phyloP scores from a whole-genome alignment of 2,797 vertebrate genomes.

The Sphaeramia orbicularis region DNA sequence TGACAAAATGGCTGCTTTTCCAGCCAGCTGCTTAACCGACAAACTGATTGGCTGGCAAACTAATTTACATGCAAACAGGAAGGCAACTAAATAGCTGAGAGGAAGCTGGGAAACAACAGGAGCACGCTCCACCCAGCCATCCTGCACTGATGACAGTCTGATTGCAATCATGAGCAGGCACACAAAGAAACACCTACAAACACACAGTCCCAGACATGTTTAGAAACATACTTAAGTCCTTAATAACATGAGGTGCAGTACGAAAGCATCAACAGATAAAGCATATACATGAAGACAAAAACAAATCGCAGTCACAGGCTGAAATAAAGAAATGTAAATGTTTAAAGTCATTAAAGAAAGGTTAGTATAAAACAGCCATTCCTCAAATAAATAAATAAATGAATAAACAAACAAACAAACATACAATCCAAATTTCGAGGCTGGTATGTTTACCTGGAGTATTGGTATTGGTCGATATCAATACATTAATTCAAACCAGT shows the following conservation, averaged over 20 bases:
- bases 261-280: slow-evolving; percentile 1
- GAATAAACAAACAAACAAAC: too few relatives aligned
- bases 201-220: slow-evolving; percentile 1
- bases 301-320: background rate
- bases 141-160: slow-evolving; percentile 67
- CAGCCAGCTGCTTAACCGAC: slow-evolving; percentile 38
- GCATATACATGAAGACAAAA: background rate
- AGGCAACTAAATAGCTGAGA: slow-evolving; percentile 43
- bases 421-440: too few relatives aligned
- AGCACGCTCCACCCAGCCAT: slow-evolving; percentile 44
- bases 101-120: slow-evolving; percentile 58
- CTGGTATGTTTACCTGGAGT: too few relatives aligned
- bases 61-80: slow-evolving; percentile 63
- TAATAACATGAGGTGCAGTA: background rate
- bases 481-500: too few relatives aligned
- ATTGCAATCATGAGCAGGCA: slow-evolving; percentile 77
- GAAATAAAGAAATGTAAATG: too few relatives aligned
- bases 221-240: slow-evolving; percentile 15
- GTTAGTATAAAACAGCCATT: background rate
- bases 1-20: slow-evolving; percentile 33
- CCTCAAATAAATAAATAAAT: too few relatives aligned
- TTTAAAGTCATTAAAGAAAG: background rate
- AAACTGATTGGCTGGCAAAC: slow-evolving; percentile 45
- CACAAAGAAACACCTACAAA: slow-evolving; percentile 30
- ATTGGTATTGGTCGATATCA: too few relatives aligned